Conservation (phyloP, 1,140 invertebrate species). For the Ladona fulva region DNA sequence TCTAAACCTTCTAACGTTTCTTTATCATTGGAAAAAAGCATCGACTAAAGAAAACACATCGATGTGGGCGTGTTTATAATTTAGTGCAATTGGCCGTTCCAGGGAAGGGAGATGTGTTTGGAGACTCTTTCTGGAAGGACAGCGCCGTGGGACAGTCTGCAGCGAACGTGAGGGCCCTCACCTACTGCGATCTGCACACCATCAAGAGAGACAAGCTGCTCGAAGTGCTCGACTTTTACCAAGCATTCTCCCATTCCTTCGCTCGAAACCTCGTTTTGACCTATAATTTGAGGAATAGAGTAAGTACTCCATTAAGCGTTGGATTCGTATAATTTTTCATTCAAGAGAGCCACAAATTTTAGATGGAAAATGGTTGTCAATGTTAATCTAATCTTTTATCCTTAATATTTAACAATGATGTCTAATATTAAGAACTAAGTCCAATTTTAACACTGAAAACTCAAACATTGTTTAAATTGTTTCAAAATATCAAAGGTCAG, state of each 20-base stretch:
- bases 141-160: constrained; percentile 92
- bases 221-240: constrained; percentile 98
- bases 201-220: constrained; percentile 93
- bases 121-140: constrained; percentile 99
- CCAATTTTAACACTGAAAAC: no score
- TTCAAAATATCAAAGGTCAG: no score
- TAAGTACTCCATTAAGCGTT: constrained; percentile 45
- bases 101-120: constrained; percentile 98
- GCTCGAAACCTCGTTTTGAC: constrained; percentile 95
- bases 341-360: no score
- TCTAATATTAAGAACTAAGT: no score
- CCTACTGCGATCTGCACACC: constrained; percentile 98
- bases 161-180: constrained; percentile 95
- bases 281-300: constrained; percentile 94
- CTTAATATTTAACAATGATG: no score
- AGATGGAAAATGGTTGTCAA: no score
- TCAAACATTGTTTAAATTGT: no score
- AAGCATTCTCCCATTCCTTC: constrained; percentile 98
- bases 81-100: constrained; percentile 25
- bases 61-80: background rate
- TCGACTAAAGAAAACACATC: background rate
- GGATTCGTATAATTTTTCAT: no score
- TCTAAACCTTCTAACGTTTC: background rate
- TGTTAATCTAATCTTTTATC: no score
- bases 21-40: background rate